A percentile compares a stretch with the other conserved stretches of the same genome.
Conservation (phyloP, 2,888 invertebrate species). For the Dione vanillae region DNA sequence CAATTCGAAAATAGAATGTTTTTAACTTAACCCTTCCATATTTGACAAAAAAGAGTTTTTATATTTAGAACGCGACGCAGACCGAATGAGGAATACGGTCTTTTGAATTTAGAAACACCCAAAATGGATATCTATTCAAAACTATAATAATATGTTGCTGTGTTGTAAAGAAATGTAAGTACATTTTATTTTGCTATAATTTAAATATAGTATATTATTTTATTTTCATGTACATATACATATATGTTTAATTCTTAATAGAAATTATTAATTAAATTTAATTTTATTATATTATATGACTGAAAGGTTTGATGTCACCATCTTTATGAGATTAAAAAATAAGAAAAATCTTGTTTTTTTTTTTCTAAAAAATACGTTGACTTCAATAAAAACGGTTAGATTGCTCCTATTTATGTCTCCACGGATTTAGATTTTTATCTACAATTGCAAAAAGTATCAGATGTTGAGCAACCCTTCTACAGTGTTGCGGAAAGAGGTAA, state of each 20-base stretch:
- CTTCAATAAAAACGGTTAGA: slow-evolving; percentile 17
- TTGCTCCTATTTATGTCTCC: slow-evolving; percentile 32
- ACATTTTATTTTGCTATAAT: background rate
- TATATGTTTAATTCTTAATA: too few species aligned
- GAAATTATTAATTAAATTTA: too few species aligned
- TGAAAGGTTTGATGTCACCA: background rate
- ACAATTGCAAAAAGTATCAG: slow-evolving; percentile 68
- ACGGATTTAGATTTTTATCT: slow-evolving; percentile 67
- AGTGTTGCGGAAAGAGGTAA: slow-evolving; percentile 63
- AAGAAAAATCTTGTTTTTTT: background rate
- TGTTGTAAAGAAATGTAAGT: slow-evolving; percentile 1
- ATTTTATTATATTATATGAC: background rate
- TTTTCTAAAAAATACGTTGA: slow-evolving; percentile 16
- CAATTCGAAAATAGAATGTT: slow-evolving; percentile 84
- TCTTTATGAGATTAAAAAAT: background rate
- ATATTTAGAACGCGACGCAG: slow-evolving; percentile 81
- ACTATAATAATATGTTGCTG: slow-evolving; percentile 46
- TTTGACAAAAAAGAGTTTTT: slow-evolving; percentile 82
- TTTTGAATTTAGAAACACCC: slow-evolving; percentile 78
- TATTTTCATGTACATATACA: too few species aligned
- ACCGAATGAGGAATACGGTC: slow-evolving; percentile 77
- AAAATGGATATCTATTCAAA: slow-evolving; percentile 68
- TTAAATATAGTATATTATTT: background rate
- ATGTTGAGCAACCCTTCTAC: slow-evolving; percentile 67
- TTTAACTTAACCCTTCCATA: slow-evolving; percentile 84